Percentiles rank a stretch among this genome's conserved stretches.
phyloP scores from a whole-genome alignment of 2,888 invertebrate species.

The Drosophila differens region DNA sequence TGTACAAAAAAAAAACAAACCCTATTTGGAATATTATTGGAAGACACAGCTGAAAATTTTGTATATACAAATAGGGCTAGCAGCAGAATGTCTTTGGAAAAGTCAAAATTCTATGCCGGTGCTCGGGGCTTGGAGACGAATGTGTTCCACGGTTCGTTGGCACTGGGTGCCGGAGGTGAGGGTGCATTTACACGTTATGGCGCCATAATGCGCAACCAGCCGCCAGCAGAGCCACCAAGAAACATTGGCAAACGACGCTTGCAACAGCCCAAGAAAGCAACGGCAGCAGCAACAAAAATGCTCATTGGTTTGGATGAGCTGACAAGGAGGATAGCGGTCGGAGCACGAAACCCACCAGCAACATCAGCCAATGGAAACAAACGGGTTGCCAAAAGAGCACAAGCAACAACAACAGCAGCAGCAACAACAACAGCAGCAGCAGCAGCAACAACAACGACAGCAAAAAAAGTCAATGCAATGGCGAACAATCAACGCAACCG shows the following conservation, averaged over 20 bases:
- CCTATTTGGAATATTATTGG: constrained; percentile 20
- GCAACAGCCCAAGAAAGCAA: not conserved
- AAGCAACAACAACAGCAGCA: not conserved
- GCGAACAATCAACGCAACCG: not conserved
- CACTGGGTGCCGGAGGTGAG: constrained; percentile 36
- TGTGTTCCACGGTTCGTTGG: constrained; percentile 11
- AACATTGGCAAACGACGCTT: not conserved
- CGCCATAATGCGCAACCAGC: constrained; percentile 4
- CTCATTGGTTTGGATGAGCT: not conserved
- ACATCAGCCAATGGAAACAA: not conserved
- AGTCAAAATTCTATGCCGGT: constrained; percentile 48
- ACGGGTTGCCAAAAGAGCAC: not conserved
- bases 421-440: not conserved
- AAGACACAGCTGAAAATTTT: constrained; percentile 17
- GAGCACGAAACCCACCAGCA: not conserved
- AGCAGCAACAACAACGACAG: not conserved
- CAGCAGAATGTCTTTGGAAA: constrained; percentile 54
- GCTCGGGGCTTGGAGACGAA: constrained; percentile 3
- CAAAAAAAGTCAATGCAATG: constrained; percentile 8
- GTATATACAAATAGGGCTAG: constrained; percentile 10
- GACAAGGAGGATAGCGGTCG: not conserved
- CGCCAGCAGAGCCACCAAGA: not conserved
- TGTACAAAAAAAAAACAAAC: not conserved
- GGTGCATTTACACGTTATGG: constrained; percentile 1
- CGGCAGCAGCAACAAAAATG: not conserved